Base-by-base conservation (phyloP, 2,888 invertebrate genomes). In the Hemistola chrysoprasaria region DNA sequence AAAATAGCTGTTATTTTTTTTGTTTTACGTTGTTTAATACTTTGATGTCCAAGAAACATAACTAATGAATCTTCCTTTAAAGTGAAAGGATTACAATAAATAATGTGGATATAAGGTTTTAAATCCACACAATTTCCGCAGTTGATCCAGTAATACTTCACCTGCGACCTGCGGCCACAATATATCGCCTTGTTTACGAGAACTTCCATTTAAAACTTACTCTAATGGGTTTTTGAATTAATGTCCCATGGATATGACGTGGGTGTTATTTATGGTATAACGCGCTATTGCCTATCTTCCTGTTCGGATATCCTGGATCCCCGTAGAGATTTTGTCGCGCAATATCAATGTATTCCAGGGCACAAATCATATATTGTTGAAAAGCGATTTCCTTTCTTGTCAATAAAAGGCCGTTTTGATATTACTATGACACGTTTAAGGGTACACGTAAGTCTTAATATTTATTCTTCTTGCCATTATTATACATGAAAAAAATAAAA, bases 171-270 rank as follows among this genome's bases (percentile, higher is more conserved):
- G 30, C 11, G 32, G 39, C 52, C 26, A 11, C 43, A 56, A 72
- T 77, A 77, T 71, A 72, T 74, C 67, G 71, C 56, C 47, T 53
- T 69, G 71, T 74, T 72, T 76, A 74, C 69, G 64, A 59, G 53
- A 66, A 68, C 63, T 65, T 65, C 70, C 69, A 67, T 77, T 80
- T 72, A 71, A 78, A 82, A 79, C 65, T 78, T 78, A 62, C 59
- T 57, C 56, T 78, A 78, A 83, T 80, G 71, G 75, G 59, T 70
- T 78, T 76, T 68, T 74, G 74, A 75, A 78, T 76, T 77, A 80
- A 82, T 76, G 70, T 65, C 65, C 58, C 55, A 59, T 71, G 71
- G 62, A 67, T 69, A 66, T 69, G 74, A 70, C 71, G 63, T 38
- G 53, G 64, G 65, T 56, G 54, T 73, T 66, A 79, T 80, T 80